Evolutionary conservation across 2,113 vertebrate genomes (phyloP), one percentile per base, ranked within the genome.

Genomic region (Lophochroa leadbeateri): DNA sequence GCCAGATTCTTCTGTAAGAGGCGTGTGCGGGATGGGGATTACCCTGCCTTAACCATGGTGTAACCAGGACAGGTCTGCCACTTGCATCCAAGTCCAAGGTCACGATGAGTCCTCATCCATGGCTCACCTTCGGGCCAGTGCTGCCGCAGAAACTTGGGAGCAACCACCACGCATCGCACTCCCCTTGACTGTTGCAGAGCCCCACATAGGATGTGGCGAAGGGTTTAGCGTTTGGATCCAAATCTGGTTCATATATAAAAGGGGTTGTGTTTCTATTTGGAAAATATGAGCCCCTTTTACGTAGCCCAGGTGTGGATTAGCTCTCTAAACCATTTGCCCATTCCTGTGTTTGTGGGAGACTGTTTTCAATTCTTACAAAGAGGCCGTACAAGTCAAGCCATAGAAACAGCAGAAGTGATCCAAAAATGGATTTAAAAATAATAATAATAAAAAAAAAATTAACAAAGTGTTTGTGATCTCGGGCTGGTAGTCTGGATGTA

Each of bases 281-380:
- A 97, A 98, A 98, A 97, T 97, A 91, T 96, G 97, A 97, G 97
- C 61, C 68, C 60, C 29, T 76, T 97, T 97, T 96, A 95, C 96
- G 8, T 96, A 96, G 96, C 96, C 97, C 97, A 98, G 97, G 97
- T 98, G 97, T 95, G 96, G 97, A 96, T 98, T 97, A 97, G 96
- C 97, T 96, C 90, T 90, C 96, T 92, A 96, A 98, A 97, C 97
- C 96, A 86, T 98, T 97, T 49, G 50, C 96, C 97, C 94, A 55
- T 97, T 96, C 68, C 10, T 89, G 53, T 70, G 85, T 97, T 97
- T 95, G 95, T 94, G 86, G 93, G 94, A 91, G 96, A 95, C 93
- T 88, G 80, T 96, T 97, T 97, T 97, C 97, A 97, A 90, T 96
- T 97, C 97, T 96, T 97, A 96, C 95, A 97, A 97, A 97, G 96